Conservation (phyloP, 1,140 invertebrate species). For the Cydia fagiglandana region DNA sequence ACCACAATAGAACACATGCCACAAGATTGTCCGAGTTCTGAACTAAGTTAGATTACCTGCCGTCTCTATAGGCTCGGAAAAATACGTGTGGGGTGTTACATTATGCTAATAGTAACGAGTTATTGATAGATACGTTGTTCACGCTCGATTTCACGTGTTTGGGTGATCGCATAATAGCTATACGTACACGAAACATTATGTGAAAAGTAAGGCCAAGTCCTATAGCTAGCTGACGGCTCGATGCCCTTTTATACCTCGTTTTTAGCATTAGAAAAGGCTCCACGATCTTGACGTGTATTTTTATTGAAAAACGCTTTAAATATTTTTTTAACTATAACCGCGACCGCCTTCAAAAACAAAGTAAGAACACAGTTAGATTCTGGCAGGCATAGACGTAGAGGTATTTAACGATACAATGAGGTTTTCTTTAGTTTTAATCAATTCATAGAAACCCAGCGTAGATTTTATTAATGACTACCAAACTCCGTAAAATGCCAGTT, state of each 20-base stretch:
- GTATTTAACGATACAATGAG: background rate
- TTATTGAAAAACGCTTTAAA: too few relatives aligned
- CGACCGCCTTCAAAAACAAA: too few relatives aligned
- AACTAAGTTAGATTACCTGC: conserved; percentile 17
- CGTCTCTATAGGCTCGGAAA: background rate
- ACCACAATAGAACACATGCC: conserved; percentile 9
- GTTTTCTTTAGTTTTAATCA: background rate
- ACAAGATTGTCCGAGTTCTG: background rate
- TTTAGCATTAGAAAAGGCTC: too few relatives aligned
- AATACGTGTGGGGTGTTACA: background rate
- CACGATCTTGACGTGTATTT: too few relatives aligned
- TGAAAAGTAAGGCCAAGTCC: too few relatives aligned
- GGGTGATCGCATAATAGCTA: background rate
- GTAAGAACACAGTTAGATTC: too few relatives aligned
- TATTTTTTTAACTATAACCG: too few relatives aligned
- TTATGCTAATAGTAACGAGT: background rate
- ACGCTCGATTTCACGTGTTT: background rate
- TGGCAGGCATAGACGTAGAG: too few relatives aligned
- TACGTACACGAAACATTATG: background rate
- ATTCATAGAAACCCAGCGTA: background rate
- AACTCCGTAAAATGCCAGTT: background rate
- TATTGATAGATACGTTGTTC: background rate
- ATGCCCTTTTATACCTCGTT: too few relatives aligned
- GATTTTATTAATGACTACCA: background rate
- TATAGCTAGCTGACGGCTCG: too few relatives aligned